A percentile compares a stretch with the other conserved stretches of the same genome.
phyloP scores from a whole-genome alignment of 2,113 vertebrate species.

The Trochalopteron elliotii region DNA sequence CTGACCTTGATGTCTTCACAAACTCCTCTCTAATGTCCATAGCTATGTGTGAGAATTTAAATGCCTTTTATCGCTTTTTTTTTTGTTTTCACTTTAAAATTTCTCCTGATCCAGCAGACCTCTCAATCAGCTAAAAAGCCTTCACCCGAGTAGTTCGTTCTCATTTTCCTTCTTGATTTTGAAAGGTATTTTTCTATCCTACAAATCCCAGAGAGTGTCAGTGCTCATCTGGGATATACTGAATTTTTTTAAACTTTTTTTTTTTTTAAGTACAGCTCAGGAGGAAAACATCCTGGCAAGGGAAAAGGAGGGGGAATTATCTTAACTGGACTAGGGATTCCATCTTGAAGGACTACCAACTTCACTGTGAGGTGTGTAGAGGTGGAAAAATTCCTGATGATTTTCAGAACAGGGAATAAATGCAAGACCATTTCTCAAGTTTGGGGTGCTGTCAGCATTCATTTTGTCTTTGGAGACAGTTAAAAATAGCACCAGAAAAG shows the following conservation, averaged over 20 bases:
- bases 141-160: background rate
- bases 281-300: background rate
- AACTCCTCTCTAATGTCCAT: background rate
- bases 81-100: background rate
- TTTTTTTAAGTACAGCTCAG: background rate
- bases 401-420: constrained; percentile 6
- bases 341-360: background rate
- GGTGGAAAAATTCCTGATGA: background rate
- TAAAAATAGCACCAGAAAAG: background rate
- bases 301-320: background rate
- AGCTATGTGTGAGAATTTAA: background rate
- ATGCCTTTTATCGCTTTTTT: background rate
- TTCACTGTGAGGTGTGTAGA: background rate
- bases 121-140: background rate
- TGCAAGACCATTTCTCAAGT: background rate
- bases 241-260: background rate
- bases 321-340: background rate
- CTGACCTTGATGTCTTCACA: constrained; percentile 4
- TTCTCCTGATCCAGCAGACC: background rate
- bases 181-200: background rate
- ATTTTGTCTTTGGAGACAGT: background rate
- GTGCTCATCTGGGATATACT: background rate
- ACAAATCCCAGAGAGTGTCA: background rate
- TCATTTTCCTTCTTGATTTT: background rate
- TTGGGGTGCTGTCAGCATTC: background rate